A percentile compares a stretch with the other conserved stretches of the same genome.
Evolutionary conservation across 1,140 invertebrate genomes (phyloP).

Genomic region (Mya arenaria): DNA sequence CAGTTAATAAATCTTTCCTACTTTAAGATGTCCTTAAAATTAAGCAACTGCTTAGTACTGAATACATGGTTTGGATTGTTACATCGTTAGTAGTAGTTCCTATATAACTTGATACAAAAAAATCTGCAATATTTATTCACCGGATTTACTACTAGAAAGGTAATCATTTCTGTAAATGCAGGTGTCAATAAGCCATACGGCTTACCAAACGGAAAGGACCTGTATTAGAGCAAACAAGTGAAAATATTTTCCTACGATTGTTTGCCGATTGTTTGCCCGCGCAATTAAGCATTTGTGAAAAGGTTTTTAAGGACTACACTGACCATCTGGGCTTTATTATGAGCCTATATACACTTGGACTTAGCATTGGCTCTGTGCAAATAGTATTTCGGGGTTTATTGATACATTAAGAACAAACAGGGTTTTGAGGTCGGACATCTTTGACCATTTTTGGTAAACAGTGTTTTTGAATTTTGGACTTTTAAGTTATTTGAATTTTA

Average conservation of each 20-base stretch:
- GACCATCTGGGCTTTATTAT: neutral
- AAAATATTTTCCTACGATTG: constrained; percentile 45
- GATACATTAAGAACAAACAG: too few relatives aligned
- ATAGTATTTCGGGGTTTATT: neutral
- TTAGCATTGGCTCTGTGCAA: constrained; percentile 2
- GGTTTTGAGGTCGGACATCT: too few relatives aligned
- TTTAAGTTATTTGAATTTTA: too few relatives aligned
- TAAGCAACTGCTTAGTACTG: too few relatives aligned
- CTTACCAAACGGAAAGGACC: constrained; percentile 22
- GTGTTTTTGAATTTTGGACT: too few relatives aligned
- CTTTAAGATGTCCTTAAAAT: too few relatives aligned
- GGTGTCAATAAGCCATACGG: constrained; percentile 47
- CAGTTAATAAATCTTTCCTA: too few relatives aligned
- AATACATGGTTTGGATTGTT: too few relatives aligned
- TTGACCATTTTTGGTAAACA: too few relatives aligned
- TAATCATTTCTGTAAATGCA: constrained; percentile 34
- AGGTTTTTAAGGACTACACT: constrained; percentile 3
- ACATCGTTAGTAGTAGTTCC: too few relatives aligned
- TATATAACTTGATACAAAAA: too few relatives aligned
- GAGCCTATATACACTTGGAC: neutral
- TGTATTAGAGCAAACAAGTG: constrained; percentile 40
- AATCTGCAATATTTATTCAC: neutral
- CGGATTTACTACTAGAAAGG: neutral
- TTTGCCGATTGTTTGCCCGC: constrained; percentile 47
- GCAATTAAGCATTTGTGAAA: constrained; percentile 43